phyloP scores from a whole-genome alignment of 1,140 invertebrate species.

The Cryptotermes secundus region DNA sequence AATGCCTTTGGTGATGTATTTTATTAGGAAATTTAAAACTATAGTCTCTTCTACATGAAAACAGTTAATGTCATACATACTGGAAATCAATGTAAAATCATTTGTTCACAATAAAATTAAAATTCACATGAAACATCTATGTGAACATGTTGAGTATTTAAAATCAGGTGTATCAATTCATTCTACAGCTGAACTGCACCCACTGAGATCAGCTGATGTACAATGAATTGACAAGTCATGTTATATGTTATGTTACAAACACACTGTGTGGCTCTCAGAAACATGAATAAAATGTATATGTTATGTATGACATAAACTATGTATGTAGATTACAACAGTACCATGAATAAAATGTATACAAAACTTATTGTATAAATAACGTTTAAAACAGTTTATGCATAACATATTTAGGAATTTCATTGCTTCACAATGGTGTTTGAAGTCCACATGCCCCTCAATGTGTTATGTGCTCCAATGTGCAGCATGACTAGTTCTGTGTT shows the following conservation, averaged over 20 bases:
- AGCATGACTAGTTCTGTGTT: slow-evolving; percentile 18
- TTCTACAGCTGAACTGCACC: background rate
- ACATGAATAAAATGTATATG: background rate
- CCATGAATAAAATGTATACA: slow-evolving; percentile 16
- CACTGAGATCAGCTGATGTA: background rate
- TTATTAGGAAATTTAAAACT: slow-evolving; percentile 15
- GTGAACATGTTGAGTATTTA: background rate
- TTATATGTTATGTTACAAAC: background rate
- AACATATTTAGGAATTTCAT: background rate
- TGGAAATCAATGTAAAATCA: too few species aligned
- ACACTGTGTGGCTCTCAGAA: background rate
- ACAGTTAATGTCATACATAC: slow-evolving; percentile 9
- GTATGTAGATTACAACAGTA: background rate
- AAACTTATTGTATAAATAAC: background rate
- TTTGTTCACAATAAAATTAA: background rate
- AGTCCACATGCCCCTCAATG: background rate
- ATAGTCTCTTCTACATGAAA: background rate
- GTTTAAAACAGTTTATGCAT: slow-evolving; percentile 20
- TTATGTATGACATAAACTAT: slow-evolving; percentile 1
- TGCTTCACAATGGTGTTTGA: slow-evolving; percentile 1
- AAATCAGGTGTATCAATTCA: background rate
- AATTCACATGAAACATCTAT: background rate
- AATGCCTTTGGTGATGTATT: slow-evolving; percentile 13
- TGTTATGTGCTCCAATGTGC: background rate
- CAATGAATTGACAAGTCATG: background rate